Evolutionary conservation across 2,113 vertebrate species (phyloP).

Genomic region (Phalacrocorax aristotelis): DNA sequence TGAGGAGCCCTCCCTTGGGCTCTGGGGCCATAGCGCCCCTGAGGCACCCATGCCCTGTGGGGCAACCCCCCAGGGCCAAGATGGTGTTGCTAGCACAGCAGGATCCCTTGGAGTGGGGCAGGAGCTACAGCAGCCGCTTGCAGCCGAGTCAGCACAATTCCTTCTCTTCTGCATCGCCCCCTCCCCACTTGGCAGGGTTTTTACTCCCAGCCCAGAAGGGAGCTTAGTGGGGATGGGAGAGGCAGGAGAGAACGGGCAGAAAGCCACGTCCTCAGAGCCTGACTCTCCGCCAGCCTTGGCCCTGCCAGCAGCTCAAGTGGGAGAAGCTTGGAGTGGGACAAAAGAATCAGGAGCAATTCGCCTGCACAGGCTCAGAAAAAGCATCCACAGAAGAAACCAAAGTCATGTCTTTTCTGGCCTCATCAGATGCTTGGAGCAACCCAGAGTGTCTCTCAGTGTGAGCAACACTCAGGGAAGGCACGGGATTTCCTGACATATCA

Average conservation of each 20-base stretch:
- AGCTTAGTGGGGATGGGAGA: conserved; percentile 25
- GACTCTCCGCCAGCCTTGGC: background rate
- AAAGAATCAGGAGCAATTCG: background rate
- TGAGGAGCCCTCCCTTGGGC: background rate
- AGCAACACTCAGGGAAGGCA: background rate
- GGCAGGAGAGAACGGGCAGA: conserved; percentile 14
- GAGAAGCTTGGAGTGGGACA: background rate
- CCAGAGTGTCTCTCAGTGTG: background rate
- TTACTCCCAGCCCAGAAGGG: background rate
- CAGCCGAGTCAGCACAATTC: background rate
- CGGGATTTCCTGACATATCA: background rate
- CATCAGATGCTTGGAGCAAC: background rate
- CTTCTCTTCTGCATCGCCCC: background rate
- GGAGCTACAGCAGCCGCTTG: background rate
- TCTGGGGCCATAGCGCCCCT: background rate
- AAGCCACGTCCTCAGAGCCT: background rate
- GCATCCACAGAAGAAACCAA: background rate
- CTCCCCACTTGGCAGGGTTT: conserved; percentile 12
- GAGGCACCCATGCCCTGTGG: background rate
- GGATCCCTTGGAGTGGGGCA: background rate
- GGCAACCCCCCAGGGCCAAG: background rate
- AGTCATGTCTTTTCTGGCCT: background rate
- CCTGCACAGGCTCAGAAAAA: background rate
- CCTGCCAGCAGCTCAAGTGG: conserved; percentile 18
- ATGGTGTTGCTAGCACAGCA: background rate